These are phyloP conservation scores for Coreius guichenoti DNA, from an alignment of 2,797 vertebrate genomes.

Conservation along the genomic window DNA sequence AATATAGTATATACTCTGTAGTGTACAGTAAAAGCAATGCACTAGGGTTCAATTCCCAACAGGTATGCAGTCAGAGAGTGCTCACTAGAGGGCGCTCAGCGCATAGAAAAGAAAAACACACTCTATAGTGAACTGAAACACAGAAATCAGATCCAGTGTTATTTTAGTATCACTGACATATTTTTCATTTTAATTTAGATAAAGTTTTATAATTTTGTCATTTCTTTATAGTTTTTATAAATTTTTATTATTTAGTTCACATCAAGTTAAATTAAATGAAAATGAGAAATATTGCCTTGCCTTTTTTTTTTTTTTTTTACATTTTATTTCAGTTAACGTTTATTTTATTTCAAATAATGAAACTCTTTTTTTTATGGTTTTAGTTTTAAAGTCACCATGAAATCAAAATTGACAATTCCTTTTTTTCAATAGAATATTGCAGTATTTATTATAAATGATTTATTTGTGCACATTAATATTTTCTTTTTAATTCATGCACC, in stretches of 20 bases:
- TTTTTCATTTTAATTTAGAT: not conserved
- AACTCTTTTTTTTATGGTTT: not conserved
- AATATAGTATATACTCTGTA: not conserved
- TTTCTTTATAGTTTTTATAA: not conserved
- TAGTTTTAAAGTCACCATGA: not conserved
- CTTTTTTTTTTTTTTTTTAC: too few species aligned
- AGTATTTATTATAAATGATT: not conserved
- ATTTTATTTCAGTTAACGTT: not conserved
- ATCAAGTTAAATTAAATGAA: not conserved
- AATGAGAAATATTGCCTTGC: too few species aligned
- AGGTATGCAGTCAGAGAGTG: not conserved
- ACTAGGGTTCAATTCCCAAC: not conserved
- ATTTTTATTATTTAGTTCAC: too few species aligned
- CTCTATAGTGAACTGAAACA: not conserved
- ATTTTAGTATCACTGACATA: not conserved
- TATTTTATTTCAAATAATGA: not conserved
- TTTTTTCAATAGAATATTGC: not conserved
- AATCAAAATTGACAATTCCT: not conserved
- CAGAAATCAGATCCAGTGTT: too few species aligned
- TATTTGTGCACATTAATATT: not conserved
- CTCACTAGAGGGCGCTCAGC: slow-evolving; percentile 11
- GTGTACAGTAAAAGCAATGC: not conserved
- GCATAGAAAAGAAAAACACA: not conserved
- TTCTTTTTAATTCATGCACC: too few species aligned
- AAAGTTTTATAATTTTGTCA: too few species aligned